Evolutionary conservation across 2,113 vertebrate species (phyloP).

Genomic region (Clarias gariepinus): DNA sequence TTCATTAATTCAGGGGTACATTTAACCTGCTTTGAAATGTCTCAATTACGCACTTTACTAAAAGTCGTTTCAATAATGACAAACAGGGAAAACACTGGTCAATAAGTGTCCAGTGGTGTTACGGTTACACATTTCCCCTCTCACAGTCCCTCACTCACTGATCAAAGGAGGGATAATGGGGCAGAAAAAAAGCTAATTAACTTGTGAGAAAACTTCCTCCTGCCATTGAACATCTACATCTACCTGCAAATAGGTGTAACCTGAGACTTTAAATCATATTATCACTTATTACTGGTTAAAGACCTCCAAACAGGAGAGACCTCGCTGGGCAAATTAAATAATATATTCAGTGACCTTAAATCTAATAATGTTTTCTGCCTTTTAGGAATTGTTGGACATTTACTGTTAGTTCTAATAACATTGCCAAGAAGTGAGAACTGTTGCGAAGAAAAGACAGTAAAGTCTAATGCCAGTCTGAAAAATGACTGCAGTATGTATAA

Average conservation of each 20-base stretch:
- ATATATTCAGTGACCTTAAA: neutral
- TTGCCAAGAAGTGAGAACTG: conserved; percentile 38
- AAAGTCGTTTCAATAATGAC: conserved; percentile 8
- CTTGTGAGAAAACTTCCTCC: conserved; percentile 47
- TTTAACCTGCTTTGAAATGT: conserved; percentile 18
- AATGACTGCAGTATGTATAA: neutral
- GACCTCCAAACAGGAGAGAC: neutral
- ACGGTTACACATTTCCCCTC: conserved; percentile 24
- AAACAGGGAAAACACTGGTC: conserved; percentile 25
- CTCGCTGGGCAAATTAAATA: neutral
- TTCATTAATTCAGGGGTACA: neutral
- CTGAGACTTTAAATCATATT: neutral
- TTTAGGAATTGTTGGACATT: conserved; percentile 19
- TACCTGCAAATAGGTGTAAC: conserved; percentile 2
- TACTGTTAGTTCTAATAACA: conserved; percentile 47
- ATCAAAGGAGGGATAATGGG: conserved; percentile 42
- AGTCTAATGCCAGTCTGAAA: conserved; percentile 17
- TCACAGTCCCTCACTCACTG: conserved; percentile 25
- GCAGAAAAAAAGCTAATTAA: conserved; percentile 53
- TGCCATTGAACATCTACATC: conserved; percentile 45
- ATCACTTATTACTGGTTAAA: conserved; percentile 7
- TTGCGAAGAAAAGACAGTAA: conserved; percentile 29
- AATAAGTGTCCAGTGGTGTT: conserved; percentile 26
- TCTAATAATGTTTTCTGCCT: neutral
- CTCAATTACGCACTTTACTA: conserved; percentile 4